Evolutionary conservation across 2,113 vertebrate species (phyloP), one percentile per base, ranked within the genome.

Genomic region (Spea multiplicata): DNA sequence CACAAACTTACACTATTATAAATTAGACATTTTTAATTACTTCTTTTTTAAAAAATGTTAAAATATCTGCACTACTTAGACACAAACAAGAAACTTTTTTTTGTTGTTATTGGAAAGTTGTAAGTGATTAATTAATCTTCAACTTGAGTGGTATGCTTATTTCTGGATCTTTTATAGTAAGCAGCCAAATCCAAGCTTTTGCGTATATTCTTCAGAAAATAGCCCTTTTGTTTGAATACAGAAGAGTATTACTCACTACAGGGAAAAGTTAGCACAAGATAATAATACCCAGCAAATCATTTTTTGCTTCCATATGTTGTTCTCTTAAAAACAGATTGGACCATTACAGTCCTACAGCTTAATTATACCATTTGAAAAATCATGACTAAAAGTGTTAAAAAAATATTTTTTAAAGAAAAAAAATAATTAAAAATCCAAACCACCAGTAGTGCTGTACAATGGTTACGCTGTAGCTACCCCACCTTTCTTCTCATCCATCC

Each of bases 11-110:
- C 68, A 64, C 47, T 14, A 78, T 64, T 64, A 16, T 64, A 78
- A 71, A 77, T 77, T 88, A 89, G 87, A 88, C 87, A 82, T 74
- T 3, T 81, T 88, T 89, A 82, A 88, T 83, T 86, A 82, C 83
- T 81, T 85, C 82, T 86, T 86, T 89, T 90, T 90, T 89, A 85
- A 85, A 75, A 85, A 83, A 88, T 87, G 88, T 76, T 76, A 52
- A 76, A 89, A 83, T 87, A 90, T 90, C 89, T 91, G 79, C 79
- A 87, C 82, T 84, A n/a, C 48, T 89, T 85, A 86, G 84, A 89
- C 80, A 85, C 80, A 87, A 85, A 88, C 81, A 86, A 84, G 86
- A 83, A 88, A 88, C 85, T 79, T 87, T 61, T 78, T 85, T 83
- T 85, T 90, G 83, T 89, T 81, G 82, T 88, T 86, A 74, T 85